Evolutionary conservation across 2,888 invertebrate species (phyloP), one percentile per base, ranked within the genome.

Genomic region (Andrena trimmerana): DNA sequence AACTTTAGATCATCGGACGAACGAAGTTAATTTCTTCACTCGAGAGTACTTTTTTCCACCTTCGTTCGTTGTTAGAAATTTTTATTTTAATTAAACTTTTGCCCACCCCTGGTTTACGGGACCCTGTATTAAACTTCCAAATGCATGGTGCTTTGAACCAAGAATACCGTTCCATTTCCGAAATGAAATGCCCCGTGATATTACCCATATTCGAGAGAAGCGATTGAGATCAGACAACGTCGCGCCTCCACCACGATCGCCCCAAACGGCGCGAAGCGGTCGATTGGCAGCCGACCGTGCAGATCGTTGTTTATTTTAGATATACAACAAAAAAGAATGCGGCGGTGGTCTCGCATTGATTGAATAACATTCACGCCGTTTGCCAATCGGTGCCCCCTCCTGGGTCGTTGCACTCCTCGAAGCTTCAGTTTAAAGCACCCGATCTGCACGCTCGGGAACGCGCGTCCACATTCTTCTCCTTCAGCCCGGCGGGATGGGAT

Each of bases 361-460:
- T 82, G 72, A 86, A 88, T 88, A 88, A 88, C 81, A 81, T 79
- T 68, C 78, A 85, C 54, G 65, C 52, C 60, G 72, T 57, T 81
- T 88, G 88, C 88, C 88, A 88, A 88, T 86, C 76, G 73, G 78
- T 79, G 70, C 59, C 33, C 29, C 42, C 52, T 24, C 31, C 66
- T 31, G 54, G 86, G 84, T 85, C 62, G 57, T 78, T 87, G 78
- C 87, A 87, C 81, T 78, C 42, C 29, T 31, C 52, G 42, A 66
- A 65, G 42, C 60, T 59, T 68, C 31, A 62, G 6, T 75, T 62
- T 71, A 80, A 57, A 57, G 60, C 68, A 71, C 2, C 72, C 74
- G 72, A 80, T 76, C 71, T 60, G 63, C 60, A 59, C 36, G 31
- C n/a, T 80, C 27, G 8, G 59, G 42, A 42, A 42, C 42, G 42